Conservation (phyloP, 2,113 vertebrate species). For the Muntiacus muntjak region DNA sequence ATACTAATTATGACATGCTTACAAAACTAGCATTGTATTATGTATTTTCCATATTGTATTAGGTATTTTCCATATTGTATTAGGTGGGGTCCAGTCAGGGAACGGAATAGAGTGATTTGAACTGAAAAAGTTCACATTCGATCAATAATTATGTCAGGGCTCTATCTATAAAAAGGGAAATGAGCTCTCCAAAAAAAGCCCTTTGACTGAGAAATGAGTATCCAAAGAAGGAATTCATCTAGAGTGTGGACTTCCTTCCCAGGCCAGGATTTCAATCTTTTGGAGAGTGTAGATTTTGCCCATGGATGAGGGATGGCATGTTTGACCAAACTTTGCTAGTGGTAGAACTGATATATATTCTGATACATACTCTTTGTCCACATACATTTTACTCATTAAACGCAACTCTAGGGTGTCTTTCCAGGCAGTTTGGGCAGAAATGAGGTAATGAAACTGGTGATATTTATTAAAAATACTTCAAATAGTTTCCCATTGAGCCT, state of each 20-base stretch:
- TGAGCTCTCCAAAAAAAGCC: neutral
- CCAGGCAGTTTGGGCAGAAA: neutral
- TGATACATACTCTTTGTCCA: neutral
- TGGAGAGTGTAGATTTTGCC: neutral
- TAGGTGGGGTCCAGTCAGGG: neutral
- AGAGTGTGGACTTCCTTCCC: neutral
- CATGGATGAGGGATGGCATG: neutral
- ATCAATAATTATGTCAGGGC: neutral
- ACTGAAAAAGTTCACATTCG: accelerated
- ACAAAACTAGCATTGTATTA: neutral
- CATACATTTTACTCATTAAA: neutral
- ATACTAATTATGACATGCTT: neutral
- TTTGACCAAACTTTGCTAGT: neutral
- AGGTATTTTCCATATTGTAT: neutral
- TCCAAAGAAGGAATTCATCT: neutral
- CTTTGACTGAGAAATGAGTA: neutral
- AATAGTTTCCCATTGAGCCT: neutral
- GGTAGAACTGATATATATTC: neutral
- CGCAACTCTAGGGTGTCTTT: neutral
- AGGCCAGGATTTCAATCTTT: neutral
- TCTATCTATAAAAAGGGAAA: neutral
- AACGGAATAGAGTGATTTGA: neutral
- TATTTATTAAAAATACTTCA: neutral
- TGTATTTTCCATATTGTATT: neutral
- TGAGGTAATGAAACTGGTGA: neutral